Evolutionary conservation across 1,140 invertebrate species (phyloP), one percentile per base, ranked within the genome.

Genomic region (Tribolium madens): DNA sequence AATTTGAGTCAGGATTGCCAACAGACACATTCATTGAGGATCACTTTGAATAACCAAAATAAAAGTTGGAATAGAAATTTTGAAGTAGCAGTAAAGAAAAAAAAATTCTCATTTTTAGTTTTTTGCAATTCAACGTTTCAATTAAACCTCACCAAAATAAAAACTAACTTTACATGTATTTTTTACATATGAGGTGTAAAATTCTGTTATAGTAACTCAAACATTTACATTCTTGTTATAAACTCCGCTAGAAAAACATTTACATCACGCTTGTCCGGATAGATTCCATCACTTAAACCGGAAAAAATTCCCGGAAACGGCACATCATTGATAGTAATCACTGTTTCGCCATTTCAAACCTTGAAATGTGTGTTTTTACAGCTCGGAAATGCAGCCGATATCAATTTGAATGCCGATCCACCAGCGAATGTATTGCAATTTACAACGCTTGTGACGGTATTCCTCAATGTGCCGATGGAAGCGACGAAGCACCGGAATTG

Each of bases 391-490:
- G 95, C 86, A 93, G 91, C 77, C 89, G 92, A 53, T 94, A 94
- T 86, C 95, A 98, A 85, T 97, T 97, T 84, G 91, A 94, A 85
- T 98, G 96, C 83, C 91, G 92, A 73, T 91, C 91, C 31, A 92
- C 92, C 17, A 91, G 92, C 17, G 97, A 98, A 84, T 99, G 97
- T 83, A 97, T 99, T 79, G 96, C 96, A 1, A 94, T 97, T 79
- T 98, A 98, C 85, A 97, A 98, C 85, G 95, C 94, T 1, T 99
- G 97, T 84, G 96, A 99, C 87, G 96, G 96, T 21, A 95, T 98
- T 73, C 92, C 94, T 7, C 96, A 98, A 85, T 98, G 97, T 87
- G 88, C 93, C 1, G 97, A 98, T 88, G 95, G 91, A 74, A 96
- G 94, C 84, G 96, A 97, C 83, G 96, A 97, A 87, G 94, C 93